Percentiles rank a stretch among this genome's conserved stretches.
phyloP scores from a whole-genome alignment of 2,113 vertebrate genomes.

The Triplophysa tibetana region DNA sequence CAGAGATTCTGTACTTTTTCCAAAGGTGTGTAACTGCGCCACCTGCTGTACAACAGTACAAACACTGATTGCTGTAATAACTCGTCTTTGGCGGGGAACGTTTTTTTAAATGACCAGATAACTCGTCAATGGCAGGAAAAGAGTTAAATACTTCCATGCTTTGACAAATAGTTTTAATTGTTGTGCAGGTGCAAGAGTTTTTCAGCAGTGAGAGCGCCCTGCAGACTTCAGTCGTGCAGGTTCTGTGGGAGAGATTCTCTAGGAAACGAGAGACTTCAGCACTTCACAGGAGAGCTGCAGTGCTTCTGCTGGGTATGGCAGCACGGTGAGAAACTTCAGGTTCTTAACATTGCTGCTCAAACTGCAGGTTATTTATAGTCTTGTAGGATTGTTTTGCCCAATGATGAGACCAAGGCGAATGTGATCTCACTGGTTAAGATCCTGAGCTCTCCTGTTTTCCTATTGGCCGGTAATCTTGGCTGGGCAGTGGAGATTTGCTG shows the following conservation, averaged over 20 bases:
- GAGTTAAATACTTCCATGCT: not conserved
- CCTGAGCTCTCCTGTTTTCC: constrained; percentile 33
- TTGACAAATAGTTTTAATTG: constrained; percentile 5
- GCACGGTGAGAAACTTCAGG: constrained; percentile 74
- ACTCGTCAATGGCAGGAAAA: too few species aligned
- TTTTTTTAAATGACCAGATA: too few species aligned
- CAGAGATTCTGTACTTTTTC: too few species aligned
- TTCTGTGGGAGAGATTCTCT: constrained; percentile 88
- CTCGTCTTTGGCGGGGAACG: too few species aligned
- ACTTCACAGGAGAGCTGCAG: constrained; percentile 79
- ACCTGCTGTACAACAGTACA: too few species aligned
- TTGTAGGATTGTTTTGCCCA: constrained; percentile 28
- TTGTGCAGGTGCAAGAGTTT: constrained; percentile 86
- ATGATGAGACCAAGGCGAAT: constrained; percentile 62
- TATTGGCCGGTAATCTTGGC: constrained; percentile 57
- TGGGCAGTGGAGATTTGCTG: constrained; percentile 42
- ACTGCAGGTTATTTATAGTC: not conserved
- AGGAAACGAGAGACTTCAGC: constrained; percentile 78
- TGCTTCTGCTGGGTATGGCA: constrained; percentile 92
- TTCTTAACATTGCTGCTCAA: not conserved
- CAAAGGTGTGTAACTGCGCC: too few species aligned
- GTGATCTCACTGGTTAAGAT: constrained; percentile 44
- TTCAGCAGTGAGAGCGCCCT: constrained; percentile 80
- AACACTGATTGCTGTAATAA: too few species aligned
- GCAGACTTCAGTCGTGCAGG: constrained; percentile 82